Base-by-base conservation (phyloP, 1,140 invertebrate species). In the Danaus melanippus region DNA sequence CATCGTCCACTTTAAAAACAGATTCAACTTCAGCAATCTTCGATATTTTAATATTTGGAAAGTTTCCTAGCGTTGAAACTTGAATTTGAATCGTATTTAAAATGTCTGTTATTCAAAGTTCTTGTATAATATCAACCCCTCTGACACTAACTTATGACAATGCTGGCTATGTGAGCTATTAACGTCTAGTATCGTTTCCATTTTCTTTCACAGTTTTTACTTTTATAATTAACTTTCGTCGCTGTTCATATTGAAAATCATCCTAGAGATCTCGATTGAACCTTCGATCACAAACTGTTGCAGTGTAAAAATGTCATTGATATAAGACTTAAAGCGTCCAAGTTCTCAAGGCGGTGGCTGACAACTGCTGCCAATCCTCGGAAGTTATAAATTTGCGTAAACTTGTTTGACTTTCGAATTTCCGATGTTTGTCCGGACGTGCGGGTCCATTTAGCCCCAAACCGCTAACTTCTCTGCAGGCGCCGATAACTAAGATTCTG, bases 381-480 rank as follows among this genome's bases (percentile, higher is more conserved):
- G 72, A 78, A 79, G 75, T 76, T 81, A 79, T 84, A 79, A 79
- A 84, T 81, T 84, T 81, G 67, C 71, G 74, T 79, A 79, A 84
- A 81, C 69, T 84, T 84, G 80, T 84, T 81, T 77, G 69, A 84
- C 75, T 84, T 84, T 53, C 65, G 71, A 74, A 77, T 81, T 79
- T 68, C 63, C 74, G 76, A 76, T 81, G 80, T 84, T 84, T 84
- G 76, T 71, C 72, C 71, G 77, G 80, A 84, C 76, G 78, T 80
- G 80, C 72, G 77, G 74, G 69, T 71, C 76, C 72, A 79, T 81
- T 81, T 77, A 76, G 72, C 64, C 62, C 72, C 71, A 72, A 74
- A 79, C 74, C 66, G 62, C 65, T 71, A 84, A 81, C 71, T 81
- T 84, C 68, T 70, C 58, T 45, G 43, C 42, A 43, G 56, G 53